Percentiles rank a stretch among this genome's conserved stretches.
Evolutionary conservation across 2,797 vertebrate species (phyloP).

Genomic region (Sebastes melanostomus): DNA sequence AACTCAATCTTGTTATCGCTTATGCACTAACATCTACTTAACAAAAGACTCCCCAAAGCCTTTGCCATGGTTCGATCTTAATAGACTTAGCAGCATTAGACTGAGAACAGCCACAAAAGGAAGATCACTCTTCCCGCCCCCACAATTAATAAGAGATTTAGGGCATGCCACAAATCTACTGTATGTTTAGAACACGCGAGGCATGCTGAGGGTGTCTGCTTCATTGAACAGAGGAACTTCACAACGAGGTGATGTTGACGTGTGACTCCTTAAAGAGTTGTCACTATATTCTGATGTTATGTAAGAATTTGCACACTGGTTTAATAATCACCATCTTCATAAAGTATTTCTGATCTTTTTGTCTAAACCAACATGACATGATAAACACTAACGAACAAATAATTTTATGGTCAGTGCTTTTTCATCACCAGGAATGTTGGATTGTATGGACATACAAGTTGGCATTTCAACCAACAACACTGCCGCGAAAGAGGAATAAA

Average conservation of each 20-base stretch:
- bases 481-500: background rate
- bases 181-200: conserved; percentile 62
- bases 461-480: background rate
- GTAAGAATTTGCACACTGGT: too few species aligned
- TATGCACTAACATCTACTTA: conserved; percentile 69
- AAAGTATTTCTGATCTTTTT: background rate
- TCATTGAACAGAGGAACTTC: conserved; percentile 30
- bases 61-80: conserved; percentile 75
- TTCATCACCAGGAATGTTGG: background rate
- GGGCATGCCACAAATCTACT: conserved; percentile 61
- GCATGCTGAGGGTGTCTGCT: conserved; percentile 32
- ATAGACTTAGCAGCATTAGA: conserved; percentile 78
- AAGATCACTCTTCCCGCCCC: conserved; percentile 65
- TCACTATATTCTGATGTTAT: background rate
- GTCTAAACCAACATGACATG: background rate
- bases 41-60: conserved; percentile 74
- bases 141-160: conserved; percentile 78
- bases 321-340: too few species aligned
- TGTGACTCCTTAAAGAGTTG: background rate
- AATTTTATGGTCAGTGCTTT: background rate
- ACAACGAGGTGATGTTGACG: background rate
- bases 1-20: conserved; percentile 76
- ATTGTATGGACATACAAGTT: too few species aligned
- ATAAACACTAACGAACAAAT: background rate
- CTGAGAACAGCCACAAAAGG: conserved; percentile 68